These are phyloP conservation scores for Drosophila parvula DNA, from an alignment of 1,140 invertebrate species.

Conservation along the genomic window DNA sequence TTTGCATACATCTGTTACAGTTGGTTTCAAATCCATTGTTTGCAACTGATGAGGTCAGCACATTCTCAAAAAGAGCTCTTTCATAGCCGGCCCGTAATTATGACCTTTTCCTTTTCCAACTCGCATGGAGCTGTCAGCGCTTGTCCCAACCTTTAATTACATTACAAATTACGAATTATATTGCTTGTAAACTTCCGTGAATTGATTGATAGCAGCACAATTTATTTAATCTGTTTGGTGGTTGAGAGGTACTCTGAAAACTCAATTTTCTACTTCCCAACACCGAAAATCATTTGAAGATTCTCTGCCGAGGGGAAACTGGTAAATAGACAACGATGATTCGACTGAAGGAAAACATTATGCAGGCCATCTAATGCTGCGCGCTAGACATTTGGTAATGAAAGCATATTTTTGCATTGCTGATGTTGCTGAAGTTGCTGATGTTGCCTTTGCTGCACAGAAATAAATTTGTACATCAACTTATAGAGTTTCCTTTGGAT, in stretches of 20 bases:
- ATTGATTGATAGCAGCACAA: conserved; percentile 52
- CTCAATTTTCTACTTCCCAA: not conserved
- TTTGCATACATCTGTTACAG: conserved; percentile 24
- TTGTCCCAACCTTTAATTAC: conserved; percentile 47
- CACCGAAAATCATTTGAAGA: conserved; percentile 23
- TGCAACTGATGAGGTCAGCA: conserved; percentile 11
- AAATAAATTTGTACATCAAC: not conserved
- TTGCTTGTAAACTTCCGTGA: conserved; percentile 49
- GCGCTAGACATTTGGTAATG: conserved; percentile 70
- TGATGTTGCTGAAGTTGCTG: conserved; percentile 27
- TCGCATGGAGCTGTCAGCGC: conserved; percentile 38
- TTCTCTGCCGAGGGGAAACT: conserved; percentile 32
- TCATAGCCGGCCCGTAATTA: not conserved
- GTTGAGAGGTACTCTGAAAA: conserved; percentile 18
- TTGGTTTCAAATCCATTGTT: conserved; percentile 2
- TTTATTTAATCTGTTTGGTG: conserved; percentile 38
- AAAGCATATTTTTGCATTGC: conserved; percentile 78
- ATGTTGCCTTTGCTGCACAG: conserved; percentile 18
- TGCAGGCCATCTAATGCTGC: conserved; percentile 55
- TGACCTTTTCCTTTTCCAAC: conserved; percentile 30
- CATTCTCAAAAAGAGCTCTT: conserved; percentile 20
- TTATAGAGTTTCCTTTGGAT: not conserved
- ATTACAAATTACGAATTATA: conserved; percentile 27
- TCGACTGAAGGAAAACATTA: conserved; percentile 45
- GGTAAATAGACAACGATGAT: conserved; percentile 10